phyloP scores from a whole-genome alignment of 1,140 invertebrate species.

The Dendrolimus kikuchii region DNA sequence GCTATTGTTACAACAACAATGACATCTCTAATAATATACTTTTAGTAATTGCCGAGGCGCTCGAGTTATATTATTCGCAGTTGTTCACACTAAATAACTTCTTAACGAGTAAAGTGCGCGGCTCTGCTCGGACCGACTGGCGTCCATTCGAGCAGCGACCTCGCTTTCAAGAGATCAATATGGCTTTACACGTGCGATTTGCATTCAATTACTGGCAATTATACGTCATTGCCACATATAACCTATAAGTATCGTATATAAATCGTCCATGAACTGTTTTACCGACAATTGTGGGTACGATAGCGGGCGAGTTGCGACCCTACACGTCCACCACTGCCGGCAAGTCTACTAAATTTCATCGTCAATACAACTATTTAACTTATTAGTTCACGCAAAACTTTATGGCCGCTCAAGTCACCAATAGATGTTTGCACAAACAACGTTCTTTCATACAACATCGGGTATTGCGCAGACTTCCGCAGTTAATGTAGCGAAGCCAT shows the following conservation, averaged over 20 bases:
- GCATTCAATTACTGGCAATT: constrained; percentile 37
- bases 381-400: no score
- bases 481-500: no score
- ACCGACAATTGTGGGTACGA: no score
- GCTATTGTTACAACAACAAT: constrained; percentile 32
- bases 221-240: constrained; percentile 34
- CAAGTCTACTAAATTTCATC: no score
- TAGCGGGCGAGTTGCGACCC: no score
- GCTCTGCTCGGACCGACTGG: constrained; percentile 21
- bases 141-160: constrained; percentile 23
- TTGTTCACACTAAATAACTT: constrained; percentile 46
- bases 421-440: no score
- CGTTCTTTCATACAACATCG: no score
- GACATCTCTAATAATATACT: constrained; percentile 28
- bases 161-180: constrained; percentile 57
- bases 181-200: constrained; percentile 51
- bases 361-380: no score
- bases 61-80: constrained; percentile 38
- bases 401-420: no score
- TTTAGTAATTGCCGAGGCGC: constrained; percentile 39
- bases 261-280: constrained; percentile 19
- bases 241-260: constrained; percentile 45
- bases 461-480: no score
- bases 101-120: constrained; percentile 49
- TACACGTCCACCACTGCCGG: no score